A percentile compares a stretch with the other conserved stretches of the same genome.
Conservation (phyloP, 1,140 invertebrate species). For the Sycophila sp. region DNA sequence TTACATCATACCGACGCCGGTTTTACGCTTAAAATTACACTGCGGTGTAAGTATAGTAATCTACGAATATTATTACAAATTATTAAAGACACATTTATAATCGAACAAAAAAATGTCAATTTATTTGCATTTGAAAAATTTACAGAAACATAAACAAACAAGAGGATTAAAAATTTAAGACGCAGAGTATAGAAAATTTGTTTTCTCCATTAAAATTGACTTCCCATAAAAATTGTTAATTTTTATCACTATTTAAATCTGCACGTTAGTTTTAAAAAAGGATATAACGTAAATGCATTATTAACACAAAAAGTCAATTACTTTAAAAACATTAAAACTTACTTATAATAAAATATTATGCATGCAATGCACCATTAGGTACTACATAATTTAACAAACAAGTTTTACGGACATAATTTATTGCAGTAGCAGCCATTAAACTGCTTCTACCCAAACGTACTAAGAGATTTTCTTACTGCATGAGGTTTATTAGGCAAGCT, state of each 20-base stretch:
- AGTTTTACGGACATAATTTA: background rate
- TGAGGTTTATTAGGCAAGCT: too few species aligned
- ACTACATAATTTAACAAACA: constrained; percentile 6
- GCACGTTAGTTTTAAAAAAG: too few species aligned
- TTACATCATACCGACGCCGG: constrained; percentile 10
- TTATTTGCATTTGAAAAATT: too few species aligned
- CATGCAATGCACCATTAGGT: background rate
- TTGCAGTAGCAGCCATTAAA: background rate
- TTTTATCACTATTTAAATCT: too few species aligned
- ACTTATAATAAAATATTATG: background rate
- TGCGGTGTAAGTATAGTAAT: background rate
- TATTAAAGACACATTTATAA: background rate
- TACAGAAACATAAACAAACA: too few species aligned
- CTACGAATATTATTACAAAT: background rate
- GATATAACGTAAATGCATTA: background rate
- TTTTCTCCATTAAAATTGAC: too few species aligned
- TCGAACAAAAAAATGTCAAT: too few species aligned
- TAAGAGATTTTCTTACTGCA: background rate
- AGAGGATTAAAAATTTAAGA: too few species aligned
- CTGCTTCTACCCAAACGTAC: background rate
- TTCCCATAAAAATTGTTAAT: too few species aligned
- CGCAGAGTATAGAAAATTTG: too few species aligned
- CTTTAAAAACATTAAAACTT: background rate
- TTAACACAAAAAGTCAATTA: background rate
- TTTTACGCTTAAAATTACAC: background rate